Conservation (phyloP, 2,113 vertebrate species). For the Cephalopholis sonnerati region DNA sequence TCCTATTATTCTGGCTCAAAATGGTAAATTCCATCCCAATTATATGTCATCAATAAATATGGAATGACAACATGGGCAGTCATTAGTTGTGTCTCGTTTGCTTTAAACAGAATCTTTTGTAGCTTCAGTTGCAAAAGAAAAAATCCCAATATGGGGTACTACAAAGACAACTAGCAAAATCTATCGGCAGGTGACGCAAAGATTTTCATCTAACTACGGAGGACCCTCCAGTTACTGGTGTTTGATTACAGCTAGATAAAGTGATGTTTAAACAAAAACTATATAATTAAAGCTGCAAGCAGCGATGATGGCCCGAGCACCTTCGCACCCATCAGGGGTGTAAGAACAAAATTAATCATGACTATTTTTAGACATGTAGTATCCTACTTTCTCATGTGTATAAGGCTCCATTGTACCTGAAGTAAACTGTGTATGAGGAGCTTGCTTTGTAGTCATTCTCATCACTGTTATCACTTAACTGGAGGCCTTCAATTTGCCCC, state of each 20-base stretch:
- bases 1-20: neutral
- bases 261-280: neutral
- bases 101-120: neutral
- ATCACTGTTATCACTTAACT: too few relatives aligned
- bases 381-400: too few relatives aligned
- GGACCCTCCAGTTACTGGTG: neutral
- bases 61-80: neutral
- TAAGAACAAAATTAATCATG: too few relatives aligned
- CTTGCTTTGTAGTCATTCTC: too few relatives aligned
- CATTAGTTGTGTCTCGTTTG: neutral
- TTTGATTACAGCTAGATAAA: neutral
- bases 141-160: neutral
- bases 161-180: neutral
- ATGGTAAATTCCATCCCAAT: neutral
- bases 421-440: too few relatives aligned
- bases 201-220: neutral
- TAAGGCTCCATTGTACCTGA: too few relatives aligned
- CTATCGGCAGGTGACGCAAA: neutral
- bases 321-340: too few relatives aligned
- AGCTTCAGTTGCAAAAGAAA: neutral
- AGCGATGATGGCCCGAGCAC: too few relatives aligned
- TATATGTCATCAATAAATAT: neutral
- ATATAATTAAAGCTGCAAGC: too few relatives aligned
- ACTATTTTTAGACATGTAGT: too few relatives aligned
- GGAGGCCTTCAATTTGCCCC: too few relatives aligned